These are phyloP conservation scores for Bimastos eiseni DNA, from an alignment of 2,888 invertebrate genomes.

Conservation along the genomic window DNA sequence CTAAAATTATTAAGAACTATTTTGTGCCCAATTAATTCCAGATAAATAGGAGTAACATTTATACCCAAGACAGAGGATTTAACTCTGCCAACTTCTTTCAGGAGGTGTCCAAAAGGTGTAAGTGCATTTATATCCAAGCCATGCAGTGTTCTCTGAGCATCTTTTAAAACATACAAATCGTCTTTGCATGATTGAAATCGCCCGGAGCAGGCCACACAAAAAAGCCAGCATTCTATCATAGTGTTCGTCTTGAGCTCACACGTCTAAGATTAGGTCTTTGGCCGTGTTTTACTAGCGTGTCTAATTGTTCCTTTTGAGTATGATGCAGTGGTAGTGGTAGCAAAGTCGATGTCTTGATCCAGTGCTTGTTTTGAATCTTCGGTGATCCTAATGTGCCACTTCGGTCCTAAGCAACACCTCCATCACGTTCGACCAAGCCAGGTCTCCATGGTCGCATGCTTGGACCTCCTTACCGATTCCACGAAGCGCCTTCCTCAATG, in stretches of 20 bases:
- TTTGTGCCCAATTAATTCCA: too few relatives aligned
- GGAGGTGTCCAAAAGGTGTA: not conserved
- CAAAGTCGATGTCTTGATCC: not conserved
- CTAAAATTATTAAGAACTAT: too few relatives aligned
- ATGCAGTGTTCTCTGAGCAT: not conserved
- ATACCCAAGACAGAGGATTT: too few relatives aligned
- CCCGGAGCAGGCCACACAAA: not conserved
- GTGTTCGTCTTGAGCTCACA: not conserved
- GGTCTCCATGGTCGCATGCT: constrained; percentile 89
- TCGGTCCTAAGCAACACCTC: constrained; percentile 44
- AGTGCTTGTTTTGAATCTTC: not conserved
- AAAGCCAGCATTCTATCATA: not conserved
- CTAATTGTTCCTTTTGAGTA: not conserved
- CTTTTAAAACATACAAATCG: not conserved
- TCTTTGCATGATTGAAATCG: not conserved
- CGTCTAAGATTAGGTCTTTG: not conserved
- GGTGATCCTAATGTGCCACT: constrained; percentile 17
- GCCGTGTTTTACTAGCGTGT: not conserved
- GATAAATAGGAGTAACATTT: too few relatives aligned
- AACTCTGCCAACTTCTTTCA: too few relatives aligned
- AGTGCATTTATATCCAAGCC: not conserved
- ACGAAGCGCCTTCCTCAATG: constrained; percentile 92
- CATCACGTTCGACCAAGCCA: constrained; percentile 51
- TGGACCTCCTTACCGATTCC: constrained; percentile 95
- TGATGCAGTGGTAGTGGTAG: constrained; percentile 3